Base-by-base conservation (phyloP, 2,113 vertebrate genomes). In the Melanotaenia duboulayi region DNA sequence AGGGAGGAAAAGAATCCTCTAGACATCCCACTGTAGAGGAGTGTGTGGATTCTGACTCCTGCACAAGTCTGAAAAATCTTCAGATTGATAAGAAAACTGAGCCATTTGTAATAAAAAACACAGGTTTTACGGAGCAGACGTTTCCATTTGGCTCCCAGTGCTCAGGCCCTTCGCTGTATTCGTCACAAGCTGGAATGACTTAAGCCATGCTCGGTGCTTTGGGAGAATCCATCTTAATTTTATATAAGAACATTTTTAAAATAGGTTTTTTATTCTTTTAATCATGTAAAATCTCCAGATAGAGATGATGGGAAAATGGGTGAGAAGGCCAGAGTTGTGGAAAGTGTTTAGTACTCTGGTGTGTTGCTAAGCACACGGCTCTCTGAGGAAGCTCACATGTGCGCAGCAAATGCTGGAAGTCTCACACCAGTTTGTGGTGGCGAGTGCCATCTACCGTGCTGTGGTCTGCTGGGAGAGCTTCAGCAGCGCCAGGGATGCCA, bases 1-100 rank as follows among this genome's bases (percentile, higher is more conserved):
- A 84, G 28, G 6, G 28, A 6, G 3, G 28, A 6, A 6, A 88
- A 71, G 75, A 81, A 86, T 83, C 85, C 78, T 87, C 78, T 66
- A 68, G 24, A 19, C 73, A 70, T 82, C 84, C 72, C 74, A 88
- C 85, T 83, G 82, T 83, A 80, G 65, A 81, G 79, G 86, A 87
- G 83, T 83, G 69, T 77, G 76, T 89, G 87, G 76, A 86, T 67
- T 86, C 79, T 84, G 81, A 83, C 74, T 89, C 61, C 71, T 66
- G 79, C 25, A 9, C 32, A 13, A 57, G 61, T 68, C 77, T 77
- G 76, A 79, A 81, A 82, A 88, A 85, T 84, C 71, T 76, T 48
- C 32, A 10, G 35, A 74, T 79, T 86, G 86, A 88, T 90, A 88
- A 88, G 82, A 81, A 76, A 20, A 11, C 73, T 58, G 62, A 48